Conservation (phyloP, 92 coral and sea anemone genomes). For the Actinostola sp. region DNA sequence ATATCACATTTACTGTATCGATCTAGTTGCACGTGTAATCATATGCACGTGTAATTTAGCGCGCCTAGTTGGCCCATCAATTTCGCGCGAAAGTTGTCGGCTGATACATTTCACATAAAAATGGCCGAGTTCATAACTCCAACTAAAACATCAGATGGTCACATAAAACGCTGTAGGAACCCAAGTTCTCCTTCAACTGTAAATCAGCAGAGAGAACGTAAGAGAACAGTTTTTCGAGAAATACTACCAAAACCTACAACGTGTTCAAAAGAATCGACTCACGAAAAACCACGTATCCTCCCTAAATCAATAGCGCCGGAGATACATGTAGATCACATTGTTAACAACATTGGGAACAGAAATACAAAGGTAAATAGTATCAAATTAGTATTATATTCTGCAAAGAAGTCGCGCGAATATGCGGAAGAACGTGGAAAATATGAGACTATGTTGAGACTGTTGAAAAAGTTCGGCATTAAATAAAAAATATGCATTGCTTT, state of each 20-base stretch:
- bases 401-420: neutral
- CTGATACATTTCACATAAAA: too few species aligned
- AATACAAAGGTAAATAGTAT: constrained; percentile 2
- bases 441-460: too few species aligned
- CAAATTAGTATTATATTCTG: neutral
- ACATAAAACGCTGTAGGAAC: neutral
- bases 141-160: neutral
- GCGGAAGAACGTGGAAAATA: neutral
- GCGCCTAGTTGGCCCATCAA: too few species aligned
- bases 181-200: neutral
- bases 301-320: neutral
- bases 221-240: neutral
- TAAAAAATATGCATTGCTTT: too few species aligned
- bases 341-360: neutral
- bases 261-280: too few species aligned
- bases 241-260: constrained; percentile 3
- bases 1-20: too few species aligned
- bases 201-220: neutral
- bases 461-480: too few species aligned
- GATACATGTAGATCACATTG: neutral
- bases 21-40: too few species aligned
- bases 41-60: too few species aligned
- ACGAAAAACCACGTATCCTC: neutral
- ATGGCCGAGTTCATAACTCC: constrained; percentile 5
- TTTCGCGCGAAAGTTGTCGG: too few species aligned